phyloP scores from a whole-genome alignment of 2,113 vertebrate genomes.

The Heteronetta atricapilla region DNA sequence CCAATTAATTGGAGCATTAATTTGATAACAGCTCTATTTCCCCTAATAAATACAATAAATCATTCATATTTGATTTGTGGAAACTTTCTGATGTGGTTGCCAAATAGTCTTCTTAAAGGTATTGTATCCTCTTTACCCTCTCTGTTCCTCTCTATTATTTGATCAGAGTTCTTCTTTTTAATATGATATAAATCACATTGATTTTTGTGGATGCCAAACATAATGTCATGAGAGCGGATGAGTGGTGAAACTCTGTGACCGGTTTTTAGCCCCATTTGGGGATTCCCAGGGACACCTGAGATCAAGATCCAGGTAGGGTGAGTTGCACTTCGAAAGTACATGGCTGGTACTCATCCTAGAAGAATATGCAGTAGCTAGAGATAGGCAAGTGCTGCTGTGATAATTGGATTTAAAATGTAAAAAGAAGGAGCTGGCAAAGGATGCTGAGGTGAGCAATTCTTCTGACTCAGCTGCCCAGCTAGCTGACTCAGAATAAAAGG shows the following conservation, averaged over 20 bases:
- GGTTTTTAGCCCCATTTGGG: neutral
- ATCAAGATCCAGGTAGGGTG: neutral
- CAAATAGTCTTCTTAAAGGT: neutral
- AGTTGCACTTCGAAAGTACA: neutral
- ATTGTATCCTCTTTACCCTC: neutral
- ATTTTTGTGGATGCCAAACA: neutral
- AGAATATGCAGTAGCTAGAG: neutral
- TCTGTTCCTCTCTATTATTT: neutral
- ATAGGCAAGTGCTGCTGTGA: neutral
- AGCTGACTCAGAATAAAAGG: neutral
- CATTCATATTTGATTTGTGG: neutral
- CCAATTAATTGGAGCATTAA: neutral
- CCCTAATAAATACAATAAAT: neutral
- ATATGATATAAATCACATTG: fast-evolving
- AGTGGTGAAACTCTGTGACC: neutral
- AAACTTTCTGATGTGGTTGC: neutral
- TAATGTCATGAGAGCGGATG: neutral
- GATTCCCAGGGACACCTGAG: neutral
- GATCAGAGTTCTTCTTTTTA: neutral
- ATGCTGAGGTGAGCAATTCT: neutral
- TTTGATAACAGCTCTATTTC: neutral
- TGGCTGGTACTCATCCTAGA: neutral
- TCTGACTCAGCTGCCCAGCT: neutral
- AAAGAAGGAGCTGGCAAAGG: neutral
- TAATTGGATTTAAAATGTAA: neutral